A percentile compares a stretch with the other conserved stretches of the same genome.
Conservation (phyloP, 1,140 invertebrate genomes). For the Macrobrachium rosenbergii region DNA sequence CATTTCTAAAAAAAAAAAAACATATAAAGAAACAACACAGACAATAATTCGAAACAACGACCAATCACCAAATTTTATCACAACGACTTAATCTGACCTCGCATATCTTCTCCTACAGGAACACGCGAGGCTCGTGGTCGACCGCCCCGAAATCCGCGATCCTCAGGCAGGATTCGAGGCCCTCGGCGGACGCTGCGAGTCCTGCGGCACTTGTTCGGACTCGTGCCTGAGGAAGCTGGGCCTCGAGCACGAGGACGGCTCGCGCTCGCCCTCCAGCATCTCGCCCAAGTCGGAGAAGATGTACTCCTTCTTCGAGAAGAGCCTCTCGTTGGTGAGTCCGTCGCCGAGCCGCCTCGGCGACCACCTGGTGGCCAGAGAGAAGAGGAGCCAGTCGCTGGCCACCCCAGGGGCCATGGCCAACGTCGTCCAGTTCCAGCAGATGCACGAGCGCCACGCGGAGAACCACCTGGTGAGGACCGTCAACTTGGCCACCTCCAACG, state of each 20-base stretch:
- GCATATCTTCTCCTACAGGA: slow-evolving; percentile 25
- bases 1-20: too few relatives aligned
- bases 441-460: slow-evolving; percentile 46
- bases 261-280: slow-evolving; percentile 56
- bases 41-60: too few relatives aligned
- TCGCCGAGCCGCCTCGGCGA: slow-evolving; percentile 39
- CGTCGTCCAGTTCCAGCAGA: slow-evolving; percentile 43
- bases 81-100: background rate
- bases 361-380: slow-evolving; percentile 36
- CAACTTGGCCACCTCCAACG: slow-evolving; percentile 52
- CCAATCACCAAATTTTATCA: background rate
- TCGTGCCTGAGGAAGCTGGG: slow-evolving; percentile 51
- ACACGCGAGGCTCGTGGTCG: slow-evolving; percentile 51
- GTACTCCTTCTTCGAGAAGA: slow-evolving; percentile 56
- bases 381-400: slow-evolving; percentile 49
- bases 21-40: too few relatives aligned
- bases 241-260: slow-evolving; percentile 53
- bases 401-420: slow-evolving; percentile 44
- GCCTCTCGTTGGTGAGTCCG: slow-evolving; percentile 43
- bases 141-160: slow-evolving; percentile 52
- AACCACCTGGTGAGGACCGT: slow-evolving; percentile 42
- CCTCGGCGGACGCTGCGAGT: slow-evolving; percentile 47
- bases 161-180: slow-evolving; percentile 53
- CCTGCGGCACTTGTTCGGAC: slow-evolving; percentile 42
- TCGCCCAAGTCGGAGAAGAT: slow-evolving; percentile 55